Evolutionary conservation across 2,888 invertebrate species (phyloP).

Genomic region (Napeogenes inachia): DNA sequence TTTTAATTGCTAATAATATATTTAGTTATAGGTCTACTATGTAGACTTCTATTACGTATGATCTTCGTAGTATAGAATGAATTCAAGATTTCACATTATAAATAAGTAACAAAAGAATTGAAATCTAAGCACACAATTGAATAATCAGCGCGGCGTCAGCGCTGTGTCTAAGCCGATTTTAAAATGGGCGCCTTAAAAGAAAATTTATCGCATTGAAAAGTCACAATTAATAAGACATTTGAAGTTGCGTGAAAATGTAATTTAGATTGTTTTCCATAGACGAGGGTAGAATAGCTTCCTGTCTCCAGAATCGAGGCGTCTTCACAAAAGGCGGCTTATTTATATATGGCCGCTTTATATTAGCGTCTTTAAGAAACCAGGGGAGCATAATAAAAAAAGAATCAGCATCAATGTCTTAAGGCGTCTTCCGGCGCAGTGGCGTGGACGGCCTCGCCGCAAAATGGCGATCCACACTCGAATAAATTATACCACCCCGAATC

Average conservation of each 20-base stretch:
- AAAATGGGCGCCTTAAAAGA: slow-evolving; percentile 69
- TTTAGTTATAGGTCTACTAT: too few species aligned
- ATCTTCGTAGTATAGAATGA: neutral
- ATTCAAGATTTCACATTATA: neutral
- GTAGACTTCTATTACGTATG: too few species aligned
- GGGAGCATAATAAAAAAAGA: slow-evolving; percentile 76
- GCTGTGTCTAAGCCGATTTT: slow-evolving; percentile 71
- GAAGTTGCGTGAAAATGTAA: slow-evolving; percentile 79
- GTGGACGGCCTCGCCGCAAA: slow-evolving; percentile 68
- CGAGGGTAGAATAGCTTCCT: slow-evolving; percentile 65
- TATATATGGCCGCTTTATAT: slow-evolving; percentile 76
- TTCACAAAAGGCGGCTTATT: slow-evolving; percentile 71
- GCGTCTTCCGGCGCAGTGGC: slow-evolving; percentile 74
- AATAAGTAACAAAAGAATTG: slow-evolving; percentile 8
- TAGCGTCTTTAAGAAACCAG: slow-evolving; percentile 75
- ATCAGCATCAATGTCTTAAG: slow-evolving; percentile 77
- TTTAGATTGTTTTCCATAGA: slow-evolving; percentile 74
- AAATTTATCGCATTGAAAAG: slow-evolving; percentile 78
- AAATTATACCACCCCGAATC: slow-evolving; percentile 70
- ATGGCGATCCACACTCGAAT: slow-evolving; percentile 76
- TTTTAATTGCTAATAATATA: too few species aligned
- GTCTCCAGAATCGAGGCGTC: slow-evolving; percentile 53
- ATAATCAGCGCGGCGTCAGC: slow-evolving; percentile 65
- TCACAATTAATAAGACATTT: slow-evolving; percentile 78
- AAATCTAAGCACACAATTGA: slow-evolving; percentile 26